These are phyloP conservation scores for Cantharis nigra DNA, from an alignment of 2,888 invertebrate species.

Conservation along the genomic window DNA sequence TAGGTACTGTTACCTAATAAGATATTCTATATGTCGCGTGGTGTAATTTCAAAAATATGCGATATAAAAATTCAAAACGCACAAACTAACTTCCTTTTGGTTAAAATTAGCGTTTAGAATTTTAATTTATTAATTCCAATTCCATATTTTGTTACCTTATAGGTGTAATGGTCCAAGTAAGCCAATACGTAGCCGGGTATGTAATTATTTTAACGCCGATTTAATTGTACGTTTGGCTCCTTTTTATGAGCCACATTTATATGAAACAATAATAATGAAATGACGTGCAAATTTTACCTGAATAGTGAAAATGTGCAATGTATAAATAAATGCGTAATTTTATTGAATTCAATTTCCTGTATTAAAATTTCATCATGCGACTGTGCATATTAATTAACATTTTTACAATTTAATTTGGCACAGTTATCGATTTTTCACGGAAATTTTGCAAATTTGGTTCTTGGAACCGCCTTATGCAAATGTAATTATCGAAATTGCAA, in stretches of 20 bases:
- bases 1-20: constrained; percentile 9
- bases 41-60: constrained; percentile 28
- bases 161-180: constrained; percentile 19
- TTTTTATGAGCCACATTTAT: constrained; percentile 1
- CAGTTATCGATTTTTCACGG: neutral
- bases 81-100: constrained; percentile 34
- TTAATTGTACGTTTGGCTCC: constrained; percentile 13
- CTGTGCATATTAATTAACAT: constrained; percentile 21
- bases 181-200: constrained; percentile 4
- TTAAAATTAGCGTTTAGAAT: constrained; percentile 34
- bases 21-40: constrained; percentile 3
- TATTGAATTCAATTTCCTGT: constrained; percentile 30
- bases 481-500: neutral
- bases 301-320: constrained; percentile 24
- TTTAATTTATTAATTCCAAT: constrained; percentile 34
- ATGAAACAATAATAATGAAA: neutral
- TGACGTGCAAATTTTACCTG: constrained; percentile 24
- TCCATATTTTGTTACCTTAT: constrained; percentile 30
- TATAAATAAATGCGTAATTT: constrained; percentile 29
- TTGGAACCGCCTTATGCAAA: neutral
- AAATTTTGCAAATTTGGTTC: neutral
- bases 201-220: constrained; percentile 15
- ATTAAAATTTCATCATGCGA: constrained; percentile 21
- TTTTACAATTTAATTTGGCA: constrained; percentile 8
- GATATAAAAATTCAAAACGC: constrained; percentile 31